Percentiles rank a stretch among this genome's conserved stretches.
Conservation (phyloP, 2,797 vertebrate species). For the Myotis vivesi region DNA sequence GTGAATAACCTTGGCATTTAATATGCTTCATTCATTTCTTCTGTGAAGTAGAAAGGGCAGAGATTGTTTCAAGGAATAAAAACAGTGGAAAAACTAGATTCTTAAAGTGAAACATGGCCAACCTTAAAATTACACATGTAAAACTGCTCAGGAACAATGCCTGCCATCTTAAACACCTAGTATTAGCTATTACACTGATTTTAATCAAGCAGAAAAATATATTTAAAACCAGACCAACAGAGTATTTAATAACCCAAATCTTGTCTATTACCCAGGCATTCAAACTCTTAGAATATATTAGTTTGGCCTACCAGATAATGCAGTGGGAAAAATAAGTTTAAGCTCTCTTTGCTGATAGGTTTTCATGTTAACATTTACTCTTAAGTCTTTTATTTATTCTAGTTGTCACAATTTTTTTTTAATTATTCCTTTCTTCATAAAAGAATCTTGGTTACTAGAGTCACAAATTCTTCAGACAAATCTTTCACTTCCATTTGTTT, state of each 20-base stretch:
- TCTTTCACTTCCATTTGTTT: background rate
- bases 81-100: slow-evolving; percentile 20
- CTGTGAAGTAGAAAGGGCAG: slow-evolving; percentile 12
- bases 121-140: slow-evolving; percentile 34
- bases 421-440: background rate
- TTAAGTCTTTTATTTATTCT: slow-evolving; percentile 21
- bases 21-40: slow-evolving; percentile 21
- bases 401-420: background rate
- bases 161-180: slow-evolving; percentile 13
- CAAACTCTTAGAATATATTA: slow-evolving; percentile 29
- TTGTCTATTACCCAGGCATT: background rate
- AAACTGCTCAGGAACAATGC: slow-evolving; percentile 35
- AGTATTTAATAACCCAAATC: slow-evolving; percentile 54
- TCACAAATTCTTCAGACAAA: slow-evolving; percentile 42
- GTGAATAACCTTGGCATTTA: slow-evolving; percentile 15
- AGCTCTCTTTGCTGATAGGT: background rate
- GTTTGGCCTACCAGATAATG: background rate
- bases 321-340: background rate
- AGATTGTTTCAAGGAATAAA: slow-evolving; percentile 51
- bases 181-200: background rate
- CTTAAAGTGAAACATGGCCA: slow-evolving; percentile 25
- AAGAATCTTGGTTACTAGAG: background rate
- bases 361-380: background rate
- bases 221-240: slow-evolving; percentile 36
- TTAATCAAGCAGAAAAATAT: slow-evolving; percentile 49